Base-by-base conservation (phyloP, 2,888 invertebrate species). In the Villa cingulata region DNA sequence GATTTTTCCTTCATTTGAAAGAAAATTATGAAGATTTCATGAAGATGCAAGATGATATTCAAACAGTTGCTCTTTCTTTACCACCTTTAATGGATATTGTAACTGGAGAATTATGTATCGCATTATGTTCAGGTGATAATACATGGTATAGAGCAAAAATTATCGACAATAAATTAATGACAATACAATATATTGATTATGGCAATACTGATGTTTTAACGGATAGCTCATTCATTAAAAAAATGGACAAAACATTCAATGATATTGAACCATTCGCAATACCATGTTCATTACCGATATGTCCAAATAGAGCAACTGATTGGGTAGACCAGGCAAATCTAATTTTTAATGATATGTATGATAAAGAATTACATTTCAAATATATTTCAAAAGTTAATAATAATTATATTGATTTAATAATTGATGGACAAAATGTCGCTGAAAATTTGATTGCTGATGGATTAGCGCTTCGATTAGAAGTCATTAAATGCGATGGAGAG, bases 91-190 rank as follows among this genome's bases (percentile, higher is more conserved):
- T 74, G 48, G 75, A 64, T 46, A 72, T 76, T 2, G 76, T 77
- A 41, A 70, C 74, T 49, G 80, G 81, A 9, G 74, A 77, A 1
- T 59, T 79, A 0, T 86, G 86, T 56, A 73, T 81, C 42, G 91
- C 92, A 1, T 80, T 83, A 59, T 94, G 88, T 64, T 77, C 81
- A 0, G 81, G 78, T 2, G 90, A 95, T 61, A 81, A 83, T 37
- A 76, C 76, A 53, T 97, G 96, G 95, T 96, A 96, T 65, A 76
- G 96, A 49, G 95, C 92, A 0, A 81, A 81, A 61, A 82, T 96
- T 9, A 76, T 92, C 37, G 89, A 88, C 61, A 76, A 76, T 7
- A 85, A 86, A 53, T 80, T 85, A 37, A 84, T 80, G 12, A 84
- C 83, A 0, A 78, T 86, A 1, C 75, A 83, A 32, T 86, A 86